These are phyloP conservation scores for Brachionus manjavacas DNA, from an alignment of 1,140 invertebrate genomes.

Conservation along the genomic window DNA sequence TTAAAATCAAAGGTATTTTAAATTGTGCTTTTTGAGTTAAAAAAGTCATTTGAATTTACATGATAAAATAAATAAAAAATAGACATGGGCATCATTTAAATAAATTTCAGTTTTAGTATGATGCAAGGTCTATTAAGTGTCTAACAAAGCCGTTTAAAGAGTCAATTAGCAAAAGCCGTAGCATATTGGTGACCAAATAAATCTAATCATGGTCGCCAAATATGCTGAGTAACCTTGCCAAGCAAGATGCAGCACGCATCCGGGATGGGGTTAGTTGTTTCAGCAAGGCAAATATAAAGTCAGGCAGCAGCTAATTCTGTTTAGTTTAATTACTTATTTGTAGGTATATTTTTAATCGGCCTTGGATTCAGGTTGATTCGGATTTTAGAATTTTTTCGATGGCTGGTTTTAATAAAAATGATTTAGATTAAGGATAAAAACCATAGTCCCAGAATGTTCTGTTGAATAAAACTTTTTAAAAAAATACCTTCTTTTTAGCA, in stretches of 20 bases:
- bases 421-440: not conserved
- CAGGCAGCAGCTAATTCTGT: not conserved
- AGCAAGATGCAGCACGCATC: not conserved
- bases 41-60: not conserved
- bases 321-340: not conserved
- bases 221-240: not conserved
- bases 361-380: not conserved
- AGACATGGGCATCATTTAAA: too few relatives aligned
- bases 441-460: not conserved
- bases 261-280: not conserved
- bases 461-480: not conserved
- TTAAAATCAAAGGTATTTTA: not conserved
- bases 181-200: not conserved
- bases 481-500: slow-evolving; percentile 29
- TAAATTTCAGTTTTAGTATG: not conserved
- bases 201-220: not conserved
- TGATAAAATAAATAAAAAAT: too few relatives aligned
- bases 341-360: not conserved
- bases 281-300: not conserved
- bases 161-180: not conserved
- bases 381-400: slow-evolving; percentile 27
- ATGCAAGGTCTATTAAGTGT: not conserved
- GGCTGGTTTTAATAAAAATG: not conserved
- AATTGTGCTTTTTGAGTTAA: not conserved
- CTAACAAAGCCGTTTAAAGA: not conserved